Evolutionary conservation across 2,888 invertebrate genomes (phyloP), one percentile per base, ranked within the genome.

Genomic region (Linyphia triangularis): DNA sequence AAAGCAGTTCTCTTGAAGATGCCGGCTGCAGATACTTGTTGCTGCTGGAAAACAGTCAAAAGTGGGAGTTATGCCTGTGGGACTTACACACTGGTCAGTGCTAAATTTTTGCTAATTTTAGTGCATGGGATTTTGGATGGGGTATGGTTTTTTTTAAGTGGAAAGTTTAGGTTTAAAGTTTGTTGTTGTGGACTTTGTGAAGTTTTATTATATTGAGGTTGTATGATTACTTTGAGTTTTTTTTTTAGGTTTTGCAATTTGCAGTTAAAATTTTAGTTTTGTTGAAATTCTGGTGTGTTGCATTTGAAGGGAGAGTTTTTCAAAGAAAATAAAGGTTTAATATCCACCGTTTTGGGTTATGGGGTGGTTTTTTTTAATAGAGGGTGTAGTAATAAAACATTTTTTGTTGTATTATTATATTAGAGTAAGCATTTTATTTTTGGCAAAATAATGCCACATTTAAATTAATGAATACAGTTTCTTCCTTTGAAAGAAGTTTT

Each of bases 11-110:
- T 16, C 51, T 16, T n/a, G 40, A 67, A 77, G 37, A 86, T 86
- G 85, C 85, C 85, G 26, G 84, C 69, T 28, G 59, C 33, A 7
- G 79, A 77, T 82, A 82, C 88, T 81, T 88, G 88, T 82, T 88
- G 88, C 88, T 88, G 88, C 33, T 88, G 88, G 88, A 94, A 95
- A 86, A 95, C 96, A 69, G 94, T 96, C 9, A 95, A 96, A 51
- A 94, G 94, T 91, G 96, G 96, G 37, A 95, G 96, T 92, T 96
- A 95, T 92, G 96, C 95, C 28, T 95, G 96, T 89, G 96, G 95
- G 3, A 91, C 95, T 90, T 96, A 96, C 92, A 95, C 96, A 0
- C 93, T 95, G 94, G 96, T 96, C 33, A 88, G 88, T 75, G 5
- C 5, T 13, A 24, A 9, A 69, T 10, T 10, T 51, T 51, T 51